Evolutionary conservation across 2,888 invertebrate species (phyloP), one percentile per base, ranked within the genome.

Genomic region (Melolontha melolontha): DNA sequence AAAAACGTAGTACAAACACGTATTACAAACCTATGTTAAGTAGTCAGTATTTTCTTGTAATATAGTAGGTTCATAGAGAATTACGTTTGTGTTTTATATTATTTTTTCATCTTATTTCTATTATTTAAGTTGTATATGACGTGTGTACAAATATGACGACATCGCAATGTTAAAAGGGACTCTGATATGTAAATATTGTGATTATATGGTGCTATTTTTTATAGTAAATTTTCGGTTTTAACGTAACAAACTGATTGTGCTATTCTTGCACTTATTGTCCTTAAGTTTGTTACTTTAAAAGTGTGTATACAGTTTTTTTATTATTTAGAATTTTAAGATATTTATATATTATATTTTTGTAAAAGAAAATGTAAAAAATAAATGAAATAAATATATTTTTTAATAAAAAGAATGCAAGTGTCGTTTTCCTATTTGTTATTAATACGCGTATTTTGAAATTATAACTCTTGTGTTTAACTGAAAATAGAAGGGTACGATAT

Each of bases 131-230:
- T 63, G 16, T 47, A 34, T 47, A 49, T 14, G 42, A 62, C 34
- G 59, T 47, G 44, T 34, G 59, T 62, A 47, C 47, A 62, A 62
- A 29, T 47, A 57, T 57, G 72, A 70, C 71, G 71, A 73, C 73
- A 65, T 65, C 62, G 73, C 73, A 68, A 73, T 70, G 73, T 68
- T 65, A 47, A 65, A 55, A 71, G 73, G 54, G 70, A 50, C 40
- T 41, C 64, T 57, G 66, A 66, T 51, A 1, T 66, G 57, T 66
- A 57, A 59, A 66, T 66, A 66, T 40, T 66, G 66, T 66, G 66
- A 66, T 66, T 59, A 49, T 51, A 22, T 59, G 66, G 66, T 66
- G 66, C 66, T 66, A 66, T 44, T 44, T 29, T 34, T 8, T 6
- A 10, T 54, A 59, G 66, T 59, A 47, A 55, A 57, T 49, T 11